Conservation (phyloP, 2,888 invertebrate genomes). For the Caenorhabditis drosophilae region DNA sequence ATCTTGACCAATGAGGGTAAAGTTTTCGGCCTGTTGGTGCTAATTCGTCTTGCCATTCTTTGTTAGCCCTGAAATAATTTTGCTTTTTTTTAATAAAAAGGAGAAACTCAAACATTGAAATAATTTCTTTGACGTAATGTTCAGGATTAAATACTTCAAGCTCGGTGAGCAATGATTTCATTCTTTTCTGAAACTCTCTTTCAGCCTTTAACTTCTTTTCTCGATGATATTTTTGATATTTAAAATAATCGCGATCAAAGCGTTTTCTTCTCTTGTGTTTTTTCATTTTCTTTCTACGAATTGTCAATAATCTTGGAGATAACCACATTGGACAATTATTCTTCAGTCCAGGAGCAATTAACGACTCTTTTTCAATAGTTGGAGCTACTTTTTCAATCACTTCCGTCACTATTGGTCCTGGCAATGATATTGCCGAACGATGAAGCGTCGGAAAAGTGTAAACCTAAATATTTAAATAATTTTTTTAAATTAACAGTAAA, state of each 20-base stretch:
- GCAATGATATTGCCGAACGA: constrained; percentile 42
- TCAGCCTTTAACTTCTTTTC: constrained; percentile 65
- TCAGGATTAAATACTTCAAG: constrained; percentile 61
- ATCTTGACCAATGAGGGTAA: constrained; percentile 66
- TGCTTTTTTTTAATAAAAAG: neutral
- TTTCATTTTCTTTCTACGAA: constrained; percentile 66
- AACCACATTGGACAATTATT: constrained; percentile 36
- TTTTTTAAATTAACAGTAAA: constrained; percentile 2
- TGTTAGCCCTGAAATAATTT: constrained; percentile 40
- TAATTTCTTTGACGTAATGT: constrained; percentile 62
- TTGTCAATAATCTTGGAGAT: constrained; percentile 56
- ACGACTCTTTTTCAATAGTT: constrained; percentile 16
- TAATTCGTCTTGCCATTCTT: constrained; percentile 60
- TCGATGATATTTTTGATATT: constrained; percentile 63
- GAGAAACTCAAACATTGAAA: constrained; percentile 39
- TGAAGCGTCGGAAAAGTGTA: constrained; percentile 57
- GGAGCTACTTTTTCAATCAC: constrained; percentile 54
- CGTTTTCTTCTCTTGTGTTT: constrained; percentile 64
- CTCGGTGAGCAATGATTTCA: constrained; percentile 60
- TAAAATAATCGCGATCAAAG: constrained; percentile 62
- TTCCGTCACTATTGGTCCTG: constrained; percentile 34
- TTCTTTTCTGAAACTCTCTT: constrained; percentile 57
- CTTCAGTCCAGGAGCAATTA: constrained; percentile 13
- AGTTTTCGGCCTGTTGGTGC: constrained; percentile 62
- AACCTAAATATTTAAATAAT: constrained; percentile 20